Evolutionary conservation across 2,888 invertebrate genomes (phyloP), one percentile per base, ranked within the genome.

Genomic region (Lissocephala sabroskyi): DNA sequence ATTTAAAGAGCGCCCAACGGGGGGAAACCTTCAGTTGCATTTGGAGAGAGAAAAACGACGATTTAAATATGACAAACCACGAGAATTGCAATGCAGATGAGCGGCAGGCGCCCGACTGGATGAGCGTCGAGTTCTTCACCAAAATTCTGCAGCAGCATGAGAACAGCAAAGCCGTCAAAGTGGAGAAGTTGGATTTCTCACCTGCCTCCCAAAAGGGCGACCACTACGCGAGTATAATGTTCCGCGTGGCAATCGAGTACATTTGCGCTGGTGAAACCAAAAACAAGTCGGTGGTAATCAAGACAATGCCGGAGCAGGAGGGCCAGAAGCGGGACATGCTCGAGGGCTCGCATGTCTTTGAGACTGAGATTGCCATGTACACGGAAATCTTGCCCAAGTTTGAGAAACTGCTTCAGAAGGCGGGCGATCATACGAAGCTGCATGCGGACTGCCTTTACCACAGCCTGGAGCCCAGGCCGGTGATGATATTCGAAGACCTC

Each of bases 141-240:
- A 39, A 58, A 6, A 61, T 66, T 1, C 40, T 79, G 9, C 40
- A 39, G 1, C 18, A 35, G 3, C 35, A 57, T 35, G 60, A 65
- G 39, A 36, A 46, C 2, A 49, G 56, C 11, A 18, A 35, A 0
- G 45, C 30, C 10, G 13, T 74, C 0, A 37, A 42, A 40, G 50
- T 73, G 7, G 39, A 26, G 1, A 29, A 46, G 1, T 6, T 57
- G 1, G 41, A 47, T 4, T 37, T 52, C 40, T 59, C 62, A 1
- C 77, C 70, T 18, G 70, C 70, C 6, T 56, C 53, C 17, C 49
- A 37, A 2, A 71, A 62, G 30, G 77, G 75, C 0, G 76, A 76
- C 36, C 79, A 76, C 48, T 77, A 56, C 49, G 78, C 64, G 6
- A 79, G 79, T 48, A 37, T 76, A 1, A 75, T 76, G 71, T 77